These are phyloP conservation scores for Trissolcus brochymenae DNA, from an alignment of 2,888 invertebrate genomes.

Conservation along the genomic window DNA sequence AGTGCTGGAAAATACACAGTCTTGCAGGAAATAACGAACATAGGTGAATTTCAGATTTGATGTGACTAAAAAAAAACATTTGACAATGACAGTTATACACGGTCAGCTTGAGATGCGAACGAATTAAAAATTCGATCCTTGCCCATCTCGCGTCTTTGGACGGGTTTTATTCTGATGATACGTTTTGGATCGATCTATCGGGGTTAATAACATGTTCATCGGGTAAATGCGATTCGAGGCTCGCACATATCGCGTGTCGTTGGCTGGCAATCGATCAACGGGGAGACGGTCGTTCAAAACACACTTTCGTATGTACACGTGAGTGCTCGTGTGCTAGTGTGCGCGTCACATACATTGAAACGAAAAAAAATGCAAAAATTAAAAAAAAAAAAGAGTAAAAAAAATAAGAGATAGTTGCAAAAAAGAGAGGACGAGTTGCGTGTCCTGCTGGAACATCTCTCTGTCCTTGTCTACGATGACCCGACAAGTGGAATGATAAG, in stretches of 20 bases:
- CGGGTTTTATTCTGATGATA: too few species aligned
- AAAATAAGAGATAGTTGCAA: too few species aligned
- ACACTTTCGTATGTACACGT: slow-evolving; percentile 35
- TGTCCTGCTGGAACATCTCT: slow-evolving; percentile 8
- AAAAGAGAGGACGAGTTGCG: slow-evolving; percentile 14
- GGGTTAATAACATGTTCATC: slow-evolving; percentile 18
- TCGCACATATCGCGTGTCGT: slow-evolving; percentile 13
- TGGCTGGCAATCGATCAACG: slow-evolving; percentile 39
- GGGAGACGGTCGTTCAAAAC: slow-evolving; percentile 28
- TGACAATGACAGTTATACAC: too few species aligned
- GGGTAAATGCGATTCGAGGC: slow-evolving; percentile 7
- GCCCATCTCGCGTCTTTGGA: too few species aligned
- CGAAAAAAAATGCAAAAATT: slow-evolving; percentile 20
- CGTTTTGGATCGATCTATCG: background rate
- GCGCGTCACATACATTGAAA: slow-evolving; percentile 16
- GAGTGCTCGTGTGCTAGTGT: slow-evolving; percentile 32
- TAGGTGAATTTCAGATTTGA: too few species aligned
- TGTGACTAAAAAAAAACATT: too few species aligned
- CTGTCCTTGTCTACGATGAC: slow-evolving; percentile 9
- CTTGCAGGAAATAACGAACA: too few species aligned
- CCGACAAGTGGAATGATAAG: slow-evolving; percentile 8
- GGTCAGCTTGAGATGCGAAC: too few species aligned
- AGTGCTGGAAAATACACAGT: too few species aligned
- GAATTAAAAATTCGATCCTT: too few species aligned
- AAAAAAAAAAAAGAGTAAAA: background rate